Evolutionary conservation across 2,888 invertebrate genomes (phyloP), one percentile per base, ranked within the genome.

Genomic region (Marronus borbonicus): DNA sequence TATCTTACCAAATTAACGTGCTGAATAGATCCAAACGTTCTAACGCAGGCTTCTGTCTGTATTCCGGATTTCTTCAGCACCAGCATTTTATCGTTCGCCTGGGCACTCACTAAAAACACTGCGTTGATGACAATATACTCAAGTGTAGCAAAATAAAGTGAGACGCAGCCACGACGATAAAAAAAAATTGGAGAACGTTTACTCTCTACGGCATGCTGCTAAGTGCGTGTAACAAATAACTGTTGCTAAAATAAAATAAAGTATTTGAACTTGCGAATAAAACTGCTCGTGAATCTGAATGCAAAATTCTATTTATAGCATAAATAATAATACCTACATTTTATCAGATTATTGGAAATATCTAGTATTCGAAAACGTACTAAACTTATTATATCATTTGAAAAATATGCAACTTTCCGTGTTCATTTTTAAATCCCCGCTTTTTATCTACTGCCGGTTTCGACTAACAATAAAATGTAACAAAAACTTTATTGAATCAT

Each of bases 31-130:
- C 81, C 82, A 55, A 84, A 79, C 20, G 84, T 81, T 75, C 83
- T 84, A 78, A 83, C 83, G 76, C 83, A 83, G 60, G 81, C 79
- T 55, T 81, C 81, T 60, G 83, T 83, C 79, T 85, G 84, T 76
- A 85, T 78, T 74, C 85, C 85, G 65, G 84, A 83, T 80, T 85
- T 86, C 81, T 85, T 86, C 72, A 86, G 77, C 52, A 86, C 84
- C 80, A 85, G 81, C 85, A 85, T 85, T 81, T 82, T 74, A 74
- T 60, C 72, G 72, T 39, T 74, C 44, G 55, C 55, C 77, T 74
- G 65, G 70, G 69, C 77, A 65, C 60, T 77, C 77, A 77, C 77
- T 77, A 76, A 70, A 74, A 78, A 78, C 76, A 78, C 78, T 76
- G 52, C 76, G 44, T 68, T 76, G 68, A 66, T 66, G 72, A 74